Evolutionary conservation across 1,140 invertebrate genomes (phyloP).

Genomic region (Drosophila kikkawai): DNA sequence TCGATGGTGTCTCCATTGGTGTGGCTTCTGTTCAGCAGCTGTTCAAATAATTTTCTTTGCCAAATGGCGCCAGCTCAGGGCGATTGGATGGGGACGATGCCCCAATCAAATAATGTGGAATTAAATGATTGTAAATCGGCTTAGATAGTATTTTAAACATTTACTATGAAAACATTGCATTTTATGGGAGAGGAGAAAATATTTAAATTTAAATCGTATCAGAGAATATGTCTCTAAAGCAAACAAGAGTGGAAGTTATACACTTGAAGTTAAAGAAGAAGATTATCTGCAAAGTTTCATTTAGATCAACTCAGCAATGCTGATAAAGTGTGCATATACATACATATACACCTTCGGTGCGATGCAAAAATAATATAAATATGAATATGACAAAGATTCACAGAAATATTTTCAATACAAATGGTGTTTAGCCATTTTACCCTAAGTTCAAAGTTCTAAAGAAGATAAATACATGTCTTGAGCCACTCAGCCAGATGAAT

Average conservation of each 20-base stretch:
- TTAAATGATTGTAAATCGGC: conserved; percentile 11
- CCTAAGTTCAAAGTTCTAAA: not conserved
- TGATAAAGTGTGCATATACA: no score
- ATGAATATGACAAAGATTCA: no score
- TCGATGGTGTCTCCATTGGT: conserved; percentile 23
- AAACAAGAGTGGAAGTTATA: no score
- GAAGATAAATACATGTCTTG: conserved; percentile 1
- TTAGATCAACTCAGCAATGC: not conserved
- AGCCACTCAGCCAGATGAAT: not conserved
- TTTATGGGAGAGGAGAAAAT: not conserved
- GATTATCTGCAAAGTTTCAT: not conserved
- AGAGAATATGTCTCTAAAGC: no score
- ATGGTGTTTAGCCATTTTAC: no score
- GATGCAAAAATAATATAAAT: no score
- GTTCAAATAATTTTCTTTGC: conserved; percentile 59
- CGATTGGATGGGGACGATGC: conserved; percentile 25
- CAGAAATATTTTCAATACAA: no score
- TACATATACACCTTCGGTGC: no score
- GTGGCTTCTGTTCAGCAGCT: conserved; percentile 47
- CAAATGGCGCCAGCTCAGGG: conserved; percentile 38
- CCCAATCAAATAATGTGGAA: conserved; percentile 8
- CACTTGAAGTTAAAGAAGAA: no score
- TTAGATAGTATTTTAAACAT: not conserved
- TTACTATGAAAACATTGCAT: not conserved
- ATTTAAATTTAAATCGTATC: not conserved